Conservation (phyloP, 2,113 vertebrate species). For the Tupaia tana region DNA sequence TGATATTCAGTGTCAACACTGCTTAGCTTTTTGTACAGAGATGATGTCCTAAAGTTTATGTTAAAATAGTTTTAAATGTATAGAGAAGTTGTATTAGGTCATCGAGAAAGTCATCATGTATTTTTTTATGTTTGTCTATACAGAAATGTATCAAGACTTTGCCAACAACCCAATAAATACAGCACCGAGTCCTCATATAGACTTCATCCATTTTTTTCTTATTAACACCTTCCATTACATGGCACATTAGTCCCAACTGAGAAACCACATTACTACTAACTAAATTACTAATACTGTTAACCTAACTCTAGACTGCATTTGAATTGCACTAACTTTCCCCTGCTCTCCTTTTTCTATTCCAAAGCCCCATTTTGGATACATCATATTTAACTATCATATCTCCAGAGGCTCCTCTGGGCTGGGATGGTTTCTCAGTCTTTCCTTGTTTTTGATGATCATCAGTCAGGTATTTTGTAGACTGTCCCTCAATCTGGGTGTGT, state of each 20-base stretch:
- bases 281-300: neutral
- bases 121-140: no score
- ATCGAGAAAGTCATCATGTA: no score
- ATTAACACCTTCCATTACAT: neutral
- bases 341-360: neutral
- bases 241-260: neutral
- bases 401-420: neutral
- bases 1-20: neutral
- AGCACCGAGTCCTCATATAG: neutral
- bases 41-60: neutral
- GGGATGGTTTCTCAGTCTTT: no score
- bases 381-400: neutral
- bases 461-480: no score
- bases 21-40: neutral
- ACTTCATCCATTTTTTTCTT: neutral
- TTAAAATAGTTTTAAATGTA: no score
- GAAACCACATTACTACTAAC: neutral
- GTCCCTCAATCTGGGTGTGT: neutral
- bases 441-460: no score
- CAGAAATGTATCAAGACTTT: no score
- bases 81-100: no score
- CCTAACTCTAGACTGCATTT: neutral
- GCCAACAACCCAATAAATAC: neutral
- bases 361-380: neutral
- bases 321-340: neutral